Percentiles rank a stretch among this genome's conserved stretches.
phyloP scores from a whole-genome alignment of 2,888 invertebrate species.

The Lumbricus terrestris region DNA sequence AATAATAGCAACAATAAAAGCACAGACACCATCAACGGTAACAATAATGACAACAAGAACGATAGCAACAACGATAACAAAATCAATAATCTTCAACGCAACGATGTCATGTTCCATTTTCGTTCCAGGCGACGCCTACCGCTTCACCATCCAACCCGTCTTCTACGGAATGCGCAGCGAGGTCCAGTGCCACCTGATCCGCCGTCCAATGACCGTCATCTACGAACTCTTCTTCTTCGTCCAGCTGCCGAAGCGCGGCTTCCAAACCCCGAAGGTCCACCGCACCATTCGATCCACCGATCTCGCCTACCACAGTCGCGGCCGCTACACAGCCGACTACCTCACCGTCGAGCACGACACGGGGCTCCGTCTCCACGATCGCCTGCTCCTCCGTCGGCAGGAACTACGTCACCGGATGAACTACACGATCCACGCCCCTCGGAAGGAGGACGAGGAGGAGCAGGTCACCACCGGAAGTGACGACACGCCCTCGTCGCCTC shows the following conservation, averaged over 20 bases:
- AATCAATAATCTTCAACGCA: too few species aligned
- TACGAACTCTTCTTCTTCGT: constrained; percentile 39
- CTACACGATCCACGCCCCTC: constrained; percentile 39
- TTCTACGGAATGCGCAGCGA: constrained; percentile 45
- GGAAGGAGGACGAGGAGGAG: too few species aligned
- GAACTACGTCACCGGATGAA: constrained; percentile 11
- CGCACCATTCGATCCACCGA: constrained; percentile 34
- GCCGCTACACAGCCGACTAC: constrained; percentile 41
- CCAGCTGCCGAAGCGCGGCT: constrained; percentile 33
- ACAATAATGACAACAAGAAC: too few species aligned
- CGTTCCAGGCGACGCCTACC: constrained; percentile 48
- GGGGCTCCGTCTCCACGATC: constrained; percentile 41
- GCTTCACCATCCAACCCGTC: constrained; percentile 50
- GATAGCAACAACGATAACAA: too few species aligned
- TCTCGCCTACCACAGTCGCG: constrained; percentile 34
- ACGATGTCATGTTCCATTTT: background rate
- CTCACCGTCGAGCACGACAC: constrained; percentile 43
- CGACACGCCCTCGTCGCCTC: background rate
- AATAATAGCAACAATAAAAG: too few species aligned
- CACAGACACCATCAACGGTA: too few species aligned
- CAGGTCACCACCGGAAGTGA: background rate
- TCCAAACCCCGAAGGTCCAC: constrained; percentile 36
- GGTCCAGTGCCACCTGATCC: constrained; percentile 36
- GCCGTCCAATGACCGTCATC: constrained; percentile 31
- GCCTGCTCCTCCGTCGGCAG: constrained; percentile 15